Conservation (phyloP, 2,888 invertebrate species). For the Cryptocephalus primarius region DNA sequence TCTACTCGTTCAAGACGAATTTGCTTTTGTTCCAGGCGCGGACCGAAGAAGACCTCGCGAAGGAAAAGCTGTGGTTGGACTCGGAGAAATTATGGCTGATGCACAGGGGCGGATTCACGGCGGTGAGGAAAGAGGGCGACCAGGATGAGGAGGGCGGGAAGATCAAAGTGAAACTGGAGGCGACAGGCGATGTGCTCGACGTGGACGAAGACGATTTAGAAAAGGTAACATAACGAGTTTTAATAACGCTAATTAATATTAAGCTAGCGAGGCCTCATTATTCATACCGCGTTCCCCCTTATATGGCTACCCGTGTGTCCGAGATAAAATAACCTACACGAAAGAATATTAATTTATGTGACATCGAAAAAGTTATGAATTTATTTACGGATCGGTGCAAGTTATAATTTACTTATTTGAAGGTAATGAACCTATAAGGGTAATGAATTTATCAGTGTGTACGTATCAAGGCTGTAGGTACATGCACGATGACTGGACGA, state of each 20-base stretch:
- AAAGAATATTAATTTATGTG: too few species aligned
- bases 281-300: too few species aligned
- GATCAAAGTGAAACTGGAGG: slow-evolving; percentile 64
- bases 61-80: slow-evolving; percentile 57
- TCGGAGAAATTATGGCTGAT: slow-evolving; percentile 82
- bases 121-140: slow-evolving; percentile 44
- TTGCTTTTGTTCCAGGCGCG: slow-evolving; percentile 45
- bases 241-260: background rate
- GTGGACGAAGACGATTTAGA: slow-evolving; percentile 96
- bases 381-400: too few species aligned
- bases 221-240: slow-evolving; percentile 47
- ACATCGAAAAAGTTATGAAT: too few species aligned
- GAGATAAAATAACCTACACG: too few species aligned
- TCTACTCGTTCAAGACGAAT: too few species aligned
- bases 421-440: background rate
- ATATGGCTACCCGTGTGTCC: too few species aligned
- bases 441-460: too few species aligned
- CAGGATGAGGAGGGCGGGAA: slow-evolving; percentile 45
- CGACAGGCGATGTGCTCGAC: slow-evolving; percentile 69
- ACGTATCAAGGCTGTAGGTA: too few species aligned
- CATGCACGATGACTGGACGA: too few species aligned
- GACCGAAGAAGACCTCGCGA: slow-evolving; percentile 52
- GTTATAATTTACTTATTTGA: too few species aligned
- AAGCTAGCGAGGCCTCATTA: background rate
- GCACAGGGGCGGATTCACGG: slow-evolving; percentile 86